phyloP scores from a whole-genome alignment of 1,140 invertebrate genomes.

The Lasaia peninsularis region DNA sequence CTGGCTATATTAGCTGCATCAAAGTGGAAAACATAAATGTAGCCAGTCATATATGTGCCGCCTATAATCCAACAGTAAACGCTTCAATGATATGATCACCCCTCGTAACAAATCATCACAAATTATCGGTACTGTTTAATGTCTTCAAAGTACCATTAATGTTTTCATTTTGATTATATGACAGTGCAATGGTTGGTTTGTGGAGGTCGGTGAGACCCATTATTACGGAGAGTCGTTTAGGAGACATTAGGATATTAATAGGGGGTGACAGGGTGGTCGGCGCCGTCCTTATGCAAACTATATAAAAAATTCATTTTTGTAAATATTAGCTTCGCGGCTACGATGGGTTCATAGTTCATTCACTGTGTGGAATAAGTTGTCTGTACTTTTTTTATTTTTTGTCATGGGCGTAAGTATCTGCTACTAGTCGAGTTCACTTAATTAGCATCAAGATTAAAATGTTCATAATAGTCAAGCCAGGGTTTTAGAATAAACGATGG shows the following conservation, averaged over 20 bases:
- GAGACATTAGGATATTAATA: conserved; percentile 47
- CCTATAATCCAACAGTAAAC: background rate
- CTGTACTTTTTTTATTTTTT: too few relatives aligned
- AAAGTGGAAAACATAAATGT: too few relatives aligned
- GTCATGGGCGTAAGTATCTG: too few relatives aligned
- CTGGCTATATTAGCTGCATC: too few relatives aligned
- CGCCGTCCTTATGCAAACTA: conserved; percentile 44
- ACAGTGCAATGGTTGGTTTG: conserved; percentile 19
- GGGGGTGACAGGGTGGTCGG: conserved; percentile 29
- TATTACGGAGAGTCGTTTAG: conserved; percentile 43
- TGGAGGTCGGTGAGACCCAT: conserved; percentile 23
- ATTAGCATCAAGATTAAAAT: too few relatives aligned
- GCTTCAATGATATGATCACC: background rate
- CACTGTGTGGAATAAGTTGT: too few relatives aligned
- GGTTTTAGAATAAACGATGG: too few relatives aligned
- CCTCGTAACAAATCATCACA: background rate
- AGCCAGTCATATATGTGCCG: too few relatives aligned
- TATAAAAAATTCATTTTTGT: conserved; percentile 43
- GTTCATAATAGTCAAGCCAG: too few relatives aligned
- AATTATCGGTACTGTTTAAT: background rate
- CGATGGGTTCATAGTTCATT: background rate
- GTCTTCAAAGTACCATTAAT: background rate
- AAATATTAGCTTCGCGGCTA: conserved; percentile 2
- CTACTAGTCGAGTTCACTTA: too few relatives aligned
- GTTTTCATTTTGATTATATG: background rate